Conservation (phyloP, 2,797 vertebrate genomes). For the Mormyrus proboscirostris region DNA sequence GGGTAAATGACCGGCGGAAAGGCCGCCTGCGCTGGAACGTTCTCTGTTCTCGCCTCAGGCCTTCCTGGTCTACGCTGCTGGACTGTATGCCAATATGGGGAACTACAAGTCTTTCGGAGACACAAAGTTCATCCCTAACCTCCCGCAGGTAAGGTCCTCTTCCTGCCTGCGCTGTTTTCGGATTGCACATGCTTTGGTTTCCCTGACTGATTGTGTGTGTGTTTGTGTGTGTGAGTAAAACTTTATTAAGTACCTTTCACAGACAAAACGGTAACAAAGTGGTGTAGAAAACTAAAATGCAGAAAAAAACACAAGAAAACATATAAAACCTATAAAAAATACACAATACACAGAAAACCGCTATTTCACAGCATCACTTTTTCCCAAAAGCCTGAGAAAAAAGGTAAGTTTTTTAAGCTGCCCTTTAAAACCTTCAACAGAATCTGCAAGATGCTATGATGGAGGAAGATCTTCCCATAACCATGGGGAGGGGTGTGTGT, state of each 20-base stretch:
- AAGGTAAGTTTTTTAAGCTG: neutral
- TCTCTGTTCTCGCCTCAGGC: conserved; percentile 53
- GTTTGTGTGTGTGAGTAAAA: neutral
- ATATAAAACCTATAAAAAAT: neutral
- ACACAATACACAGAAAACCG: neutral
- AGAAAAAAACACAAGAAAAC: neutral
- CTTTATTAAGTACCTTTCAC: neutral
- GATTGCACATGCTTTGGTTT: neutral
- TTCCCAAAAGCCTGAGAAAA: neutral
- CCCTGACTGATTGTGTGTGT: neutral
- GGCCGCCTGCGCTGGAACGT: neutral
- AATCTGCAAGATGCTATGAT: neutral
- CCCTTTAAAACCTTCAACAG: neutral
- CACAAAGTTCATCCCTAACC: conserved; percentile 86
- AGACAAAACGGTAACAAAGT: neutral
- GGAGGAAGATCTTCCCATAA: neutral
- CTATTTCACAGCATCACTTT: neutral
- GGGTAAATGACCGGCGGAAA: neutral
- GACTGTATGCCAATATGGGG: conserved; percentile 88
- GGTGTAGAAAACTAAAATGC: neutral
- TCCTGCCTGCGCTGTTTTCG: neutral
- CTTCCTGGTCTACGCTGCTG: conserved; percentile 80
- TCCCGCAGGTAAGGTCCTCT: conserved; percentile 68
- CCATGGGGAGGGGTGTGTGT: neutral
- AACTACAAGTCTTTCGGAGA: conserved; percentile 95